These are phyloP conservation scores for Cheumatopsyche charites DNA, from an alignment of 1,140 invertebrate species.

Conservation along the genomic window DNA sequence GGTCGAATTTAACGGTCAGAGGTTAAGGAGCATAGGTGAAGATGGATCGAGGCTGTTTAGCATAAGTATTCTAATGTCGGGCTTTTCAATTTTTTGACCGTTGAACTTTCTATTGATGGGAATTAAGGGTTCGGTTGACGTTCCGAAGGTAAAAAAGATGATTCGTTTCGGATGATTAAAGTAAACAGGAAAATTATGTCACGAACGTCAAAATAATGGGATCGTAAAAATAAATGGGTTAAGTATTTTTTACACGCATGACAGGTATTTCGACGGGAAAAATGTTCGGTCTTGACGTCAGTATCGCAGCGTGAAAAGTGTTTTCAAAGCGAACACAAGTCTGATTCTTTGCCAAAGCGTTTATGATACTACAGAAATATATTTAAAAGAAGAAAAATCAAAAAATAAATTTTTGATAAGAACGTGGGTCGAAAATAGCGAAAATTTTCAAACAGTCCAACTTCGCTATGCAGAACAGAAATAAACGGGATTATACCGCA, in stretches of 20 bases:
- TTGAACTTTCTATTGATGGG: neutral
- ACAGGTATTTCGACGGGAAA: conserved; percentile 3
- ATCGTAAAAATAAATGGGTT: neutral
- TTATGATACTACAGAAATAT: neutral
- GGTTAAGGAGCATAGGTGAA: conserved; percentile 34
- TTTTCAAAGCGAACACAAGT: neutral
- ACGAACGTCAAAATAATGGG: conserved; percentile 1
- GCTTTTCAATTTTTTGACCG: neutral
- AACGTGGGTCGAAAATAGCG: too few species aligned
- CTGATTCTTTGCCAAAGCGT: neutral
- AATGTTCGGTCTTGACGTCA: neutral
- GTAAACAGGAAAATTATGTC: conserved; percentile 1
- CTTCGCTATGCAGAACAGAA: too few species aligned
- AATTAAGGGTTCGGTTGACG: too few species aligned
- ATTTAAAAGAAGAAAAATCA: too few species aligned
- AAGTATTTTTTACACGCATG: neutral
- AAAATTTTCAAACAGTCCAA: too few species aligned
- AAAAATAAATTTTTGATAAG: too few species aligned
- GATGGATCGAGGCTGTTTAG: conserved; percentile 20
- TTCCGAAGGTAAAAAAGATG: too few species aligned
- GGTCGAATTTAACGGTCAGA: conserved; percentile 36
- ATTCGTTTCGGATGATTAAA: neutral
- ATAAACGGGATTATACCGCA: too few species aligned
- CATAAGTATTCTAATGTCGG: neutral
- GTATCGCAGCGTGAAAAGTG: neutral